phyloP scores from a whole-genome alignment of 2,888 invertebrate species.

The Drosophila putrida region DNA sequence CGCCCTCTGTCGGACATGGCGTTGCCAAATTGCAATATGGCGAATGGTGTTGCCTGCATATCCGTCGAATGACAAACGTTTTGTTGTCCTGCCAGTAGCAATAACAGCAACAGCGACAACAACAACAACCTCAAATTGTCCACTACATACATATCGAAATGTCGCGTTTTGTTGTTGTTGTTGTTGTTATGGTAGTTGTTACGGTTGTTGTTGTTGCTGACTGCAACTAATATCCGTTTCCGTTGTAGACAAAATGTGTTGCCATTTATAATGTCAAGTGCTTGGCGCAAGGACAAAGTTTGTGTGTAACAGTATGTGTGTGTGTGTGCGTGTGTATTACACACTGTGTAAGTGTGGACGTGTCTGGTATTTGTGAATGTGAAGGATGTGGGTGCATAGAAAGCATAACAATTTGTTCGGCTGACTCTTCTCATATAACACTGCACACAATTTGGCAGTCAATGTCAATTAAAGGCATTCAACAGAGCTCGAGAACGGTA shows the following conservation, averaged over 20 bases:
- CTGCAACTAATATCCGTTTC: slow-evolving; percentile 84
- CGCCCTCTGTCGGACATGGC: slow-evolving; percentile 57
- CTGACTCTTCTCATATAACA: slow-evolving; percentile 31
- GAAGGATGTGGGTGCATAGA: slow-evolving; percentile 43
- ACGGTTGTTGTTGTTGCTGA: slow-evolving; percentile 39
- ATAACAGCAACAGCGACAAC: slow-evolving; percentile 27
- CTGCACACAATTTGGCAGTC: slow-evolving; percentile 25
- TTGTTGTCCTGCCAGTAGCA: slow-evolving; percentile 61
- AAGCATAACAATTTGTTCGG: slow-evolving; percentile 61
- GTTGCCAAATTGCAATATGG: slow-evolving; percentile 76
- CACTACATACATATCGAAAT: slow-evolving; percentile 56
- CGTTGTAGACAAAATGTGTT: slow-evolving; percentile 83
- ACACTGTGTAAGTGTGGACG: slow-evolving; percentile 19
- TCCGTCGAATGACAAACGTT: slow-evolving; percentile 75
- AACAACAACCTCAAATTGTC: slow-evolving; percentile 35
- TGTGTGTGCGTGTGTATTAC: slow-evolving; percentile 4
- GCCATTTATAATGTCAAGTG: slow-evolving; percentile 82
- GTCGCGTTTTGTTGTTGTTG: slow-evolving; percentile 40
- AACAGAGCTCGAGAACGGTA: neutral
- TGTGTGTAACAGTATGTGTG: neutral
- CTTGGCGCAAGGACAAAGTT: slow-evolving; percentile 52
- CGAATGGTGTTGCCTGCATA: slow-evolving; percentile 64
- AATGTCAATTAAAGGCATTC: neutral
- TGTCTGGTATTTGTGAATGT: slow-evolving; percentile 39
- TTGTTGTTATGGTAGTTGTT: slow-evolving; percentile 22